phyloP scores from a whole-genome alignment of 2,113 vertebrate species.

The Sphaerodactylus townsendi region DNA sequence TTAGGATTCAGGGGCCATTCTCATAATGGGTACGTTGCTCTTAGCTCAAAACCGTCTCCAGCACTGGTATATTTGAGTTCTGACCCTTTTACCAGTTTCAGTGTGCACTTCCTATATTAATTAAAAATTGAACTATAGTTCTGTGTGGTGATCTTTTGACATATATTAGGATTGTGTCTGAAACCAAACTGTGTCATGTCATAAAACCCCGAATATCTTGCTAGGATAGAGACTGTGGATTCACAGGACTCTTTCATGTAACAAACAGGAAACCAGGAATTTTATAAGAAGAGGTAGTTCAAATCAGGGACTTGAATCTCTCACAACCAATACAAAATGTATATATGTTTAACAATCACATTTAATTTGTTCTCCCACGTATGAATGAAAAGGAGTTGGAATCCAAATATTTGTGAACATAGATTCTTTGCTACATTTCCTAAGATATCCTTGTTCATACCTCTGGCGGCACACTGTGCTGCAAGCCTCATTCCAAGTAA shows the following conservation, averaged over 20 bases:
- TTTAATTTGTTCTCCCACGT: conserved; percentile 52
- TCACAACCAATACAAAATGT: conserved; percentile 43
- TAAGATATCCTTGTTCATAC: conserved; percentile 11
- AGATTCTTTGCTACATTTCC: conserved; percentile 34
- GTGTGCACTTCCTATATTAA: neutral
- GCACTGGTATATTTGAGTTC: neutral
- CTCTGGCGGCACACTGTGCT: neutral
- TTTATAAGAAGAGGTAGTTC: conserved; percentile 1
- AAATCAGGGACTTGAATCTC: neutral
- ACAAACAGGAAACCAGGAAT: neutral
- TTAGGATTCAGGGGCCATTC: neutral
- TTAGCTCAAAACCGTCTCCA: neutral
- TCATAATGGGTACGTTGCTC: neutral
- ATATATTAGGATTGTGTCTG: too few species aligned
- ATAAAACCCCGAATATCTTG: neutral
- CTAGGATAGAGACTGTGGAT: neutral
- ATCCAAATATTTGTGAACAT: conserved; percentile 35
- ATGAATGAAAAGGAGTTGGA: conserved; percentile 54
- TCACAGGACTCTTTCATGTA: neutral
- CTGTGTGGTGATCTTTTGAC: neutral
- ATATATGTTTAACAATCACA: conserved; percentile 41
- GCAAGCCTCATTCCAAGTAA: neutral
- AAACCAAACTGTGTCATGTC: too few species aligned
- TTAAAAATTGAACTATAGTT: neutral
- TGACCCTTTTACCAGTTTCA: neutral